Base-by-base conservation (phyloP, 2,797 vertebrate genomes). In the Etheostoma nigrum region DNA sequence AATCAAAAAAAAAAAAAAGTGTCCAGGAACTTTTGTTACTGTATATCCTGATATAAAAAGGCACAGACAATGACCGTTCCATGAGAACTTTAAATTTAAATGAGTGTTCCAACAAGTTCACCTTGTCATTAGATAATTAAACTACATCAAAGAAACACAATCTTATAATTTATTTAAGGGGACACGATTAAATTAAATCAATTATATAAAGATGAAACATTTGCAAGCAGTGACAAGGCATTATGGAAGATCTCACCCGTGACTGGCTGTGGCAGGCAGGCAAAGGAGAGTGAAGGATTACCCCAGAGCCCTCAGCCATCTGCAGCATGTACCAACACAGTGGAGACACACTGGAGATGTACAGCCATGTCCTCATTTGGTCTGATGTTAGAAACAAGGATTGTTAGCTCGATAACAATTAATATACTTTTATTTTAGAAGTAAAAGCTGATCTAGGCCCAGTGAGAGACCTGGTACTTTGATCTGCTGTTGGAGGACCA, bases 181-280 rank as follows among this genome's bases (percentile, higher is more conserved):
- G 16, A 67, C 55, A 40, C 12, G 18, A 36, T 62, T 72, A 60
- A 54, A 82, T 52, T 63, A 33, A 62, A 42, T 21, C 27, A 45
- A 21, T 72, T 51, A 54, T 13, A 65, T 13, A 30, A 67, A 42
- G 36, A 36, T 21, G 48, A 79, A 49, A 52, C n/a, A 63, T 58
- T 67, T 21, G 21, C 27, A 47, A 55, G 30, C 54, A 27, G 14
- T 27, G 49, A 55, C 1, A 0, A 76, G 30, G 27, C 15, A 54
- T 47, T 36, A 33, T 16, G 13, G 42, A 75, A 18, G 33, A 19
- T 44, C 89, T 94, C 60, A 95, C 95, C 86, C 16, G 49, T 61
- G 40, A 21, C 30, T 81, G 60, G 30, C 90, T 92, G 90, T 95
- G 91, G 68, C 95, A 96, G 57, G 92, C 84, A 62, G 93, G 95